A percentile compares a stretch with the other conserved stretches of the same genome.
Evolutionary conservation across 2,888 invertebrate genomes (phyloP).

Genomic region (Achlya flavicornis): DNA sequence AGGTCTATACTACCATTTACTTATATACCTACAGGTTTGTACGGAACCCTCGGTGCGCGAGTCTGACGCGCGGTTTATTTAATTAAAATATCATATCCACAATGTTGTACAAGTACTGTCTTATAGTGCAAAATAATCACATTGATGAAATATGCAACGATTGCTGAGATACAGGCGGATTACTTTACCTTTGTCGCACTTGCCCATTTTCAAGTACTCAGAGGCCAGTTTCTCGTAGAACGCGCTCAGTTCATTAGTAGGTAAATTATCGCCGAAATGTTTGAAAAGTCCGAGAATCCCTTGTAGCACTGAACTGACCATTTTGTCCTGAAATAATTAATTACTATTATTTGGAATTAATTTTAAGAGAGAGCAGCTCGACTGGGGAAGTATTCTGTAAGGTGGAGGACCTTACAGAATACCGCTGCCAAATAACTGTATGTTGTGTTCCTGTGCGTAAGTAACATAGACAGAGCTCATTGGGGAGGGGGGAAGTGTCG

Average conservation of each 20-base stretch:
- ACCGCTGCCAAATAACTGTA: too few relatives aligned
- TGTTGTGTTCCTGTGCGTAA: too few relatives aligned
- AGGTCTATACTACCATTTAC: too few relatives aligned
- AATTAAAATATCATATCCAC: not conserved
- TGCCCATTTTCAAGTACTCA: conserved; percentile 19
- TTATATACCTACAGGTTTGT: too few relatives aligned
- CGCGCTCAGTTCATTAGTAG: conserved; percentile 36
- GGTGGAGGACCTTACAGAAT: not conserved
- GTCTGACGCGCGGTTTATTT: too few relatives aligned
- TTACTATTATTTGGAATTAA: too few relatives aligned
- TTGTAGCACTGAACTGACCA: conserved; percentile 43
- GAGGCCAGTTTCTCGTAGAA: conserved; percentile 40
- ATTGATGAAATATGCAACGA: not conserved
- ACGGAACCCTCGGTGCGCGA: too few relatives aligned
- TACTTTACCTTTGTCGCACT: conserved; percentile 35
- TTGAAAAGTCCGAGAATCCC: conserved; percentile 47
- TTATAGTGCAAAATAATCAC: not conserved
- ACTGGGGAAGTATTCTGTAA: too few relatives aligned
- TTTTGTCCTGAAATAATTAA: conserved; percentile 35
- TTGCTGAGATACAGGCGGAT: not conserved
- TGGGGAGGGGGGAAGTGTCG: too few relatives aligned
- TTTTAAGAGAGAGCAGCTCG: too few relatives aligned
- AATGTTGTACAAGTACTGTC: not conserved
- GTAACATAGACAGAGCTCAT: too few relatives aligned
- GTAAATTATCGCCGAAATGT: conserved; percentile 43